Percentiles rank a stretch among this genome's conserved stretches.
Evolutionary conservation across 1,140 invertebrate species (phyloP).

Genomic region (Maniola jurtina): DNA sequence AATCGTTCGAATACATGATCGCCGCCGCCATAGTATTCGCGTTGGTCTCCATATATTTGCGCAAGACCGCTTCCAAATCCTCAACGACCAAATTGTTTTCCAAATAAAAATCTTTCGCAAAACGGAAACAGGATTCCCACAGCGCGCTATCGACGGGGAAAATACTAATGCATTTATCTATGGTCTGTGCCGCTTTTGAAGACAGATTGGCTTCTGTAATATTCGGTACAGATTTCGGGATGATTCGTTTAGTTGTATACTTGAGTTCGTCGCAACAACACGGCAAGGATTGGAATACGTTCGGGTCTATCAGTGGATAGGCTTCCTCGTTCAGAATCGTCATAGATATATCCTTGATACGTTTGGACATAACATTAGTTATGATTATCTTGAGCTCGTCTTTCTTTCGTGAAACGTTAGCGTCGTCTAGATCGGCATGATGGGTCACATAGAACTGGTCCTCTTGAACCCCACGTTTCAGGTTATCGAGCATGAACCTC

Average conservation of each 20-base stretch:
- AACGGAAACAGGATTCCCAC: slow-evolving; percentile 65
- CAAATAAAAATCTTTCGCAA: slow-evolving; percentile 61
- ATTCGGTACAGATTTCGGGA: slow-evolving; percentile 24
- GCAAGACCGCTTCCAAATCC: slow-evolving; percentile 58
- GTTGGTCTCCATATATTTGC: slow-evolving; percentile 66
- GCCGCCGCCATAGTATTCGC: slow-evolving; percentile 63
- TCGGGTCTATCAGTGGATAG: slow-evolving; percentile 49
- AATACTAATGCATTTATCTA: slow-evolving; percentile 63
- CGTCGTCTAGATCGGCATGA: slow-evolving; percentile 33
- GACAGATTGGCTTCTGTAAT: slow-evolving; percentile 37
- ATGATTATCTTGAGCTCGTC: slow-evolving; percentile 56
- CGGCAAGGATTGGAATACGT: slow-evolving; percentile 45
- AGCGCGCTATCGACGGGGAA: slow-evolving; percentile 61
- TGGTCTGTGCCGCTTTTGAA: slow-evolving; percentile 49
- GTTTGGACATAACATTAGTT: slow-evolving; percentile 52
- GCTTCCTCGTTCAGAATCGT: slow-evolving; percentile 59
- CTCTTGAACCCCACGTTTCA: slow-evolving; percentile 38
- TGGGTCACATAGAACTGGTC: slow-evolving; percentile 49
- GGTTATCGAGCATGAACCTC: slow-evolving; percentile 46
- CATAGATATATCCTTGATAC: slow-evolving; percentile 64
- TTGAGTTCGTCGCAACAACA: slow-evolving; percentile 65
- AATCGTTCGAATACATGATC: slow-evolving; percentile 69
- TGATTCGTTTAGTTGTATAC: slow-evolving; percentile 42
- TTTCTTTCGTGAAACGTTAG: slow-evolving; percentile 34
- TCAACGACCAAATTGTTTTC: slow-evolving; percentile 56